Percentiles rank a stretch among this genome's conserved stretches.
Evolutionary conservation across 2,797 vertebrate species (phyloP).

Genomic region (Gila robusta): DNA sequence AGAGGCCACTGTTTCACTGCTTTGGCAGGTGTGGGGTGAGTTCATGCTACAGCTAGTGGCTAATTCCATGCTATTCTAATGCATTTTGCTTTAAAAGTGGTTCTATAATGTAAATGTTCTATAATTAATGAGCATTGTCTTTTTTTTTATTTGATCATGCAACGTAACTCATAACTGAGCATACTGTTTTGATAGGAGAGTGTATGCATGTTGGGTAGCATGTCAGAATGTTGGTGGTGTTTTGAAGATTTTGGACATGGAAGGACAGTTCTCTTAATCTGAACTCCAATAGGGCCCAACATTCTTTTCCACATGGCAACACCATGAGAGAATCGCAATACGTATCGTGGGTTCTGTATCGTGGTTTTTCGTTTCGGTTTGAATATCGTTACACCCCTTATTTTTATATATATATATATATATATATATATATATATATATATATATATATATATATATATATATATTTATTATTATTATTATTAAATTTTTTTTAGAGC

Average conservation of each 20-base stretch:
- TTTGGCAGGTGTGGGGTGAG: neutral
- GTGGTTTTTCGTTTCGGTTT: too few species aligned
- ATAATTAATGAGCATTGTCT: neutral
- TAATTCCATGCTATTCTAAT: constrained; percentile 1
- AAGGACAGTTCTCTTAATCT: constrained; percentile 16
- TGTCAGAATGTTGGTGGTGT: neutral
- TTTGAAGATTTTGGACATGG: neutral
- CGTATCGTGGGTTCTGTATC: too few species aligned
- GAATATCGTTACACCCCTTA: too few species aligned
- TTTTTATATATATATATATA: too few species aligned
- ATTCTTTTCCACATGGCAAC: neutral
- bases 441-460: too few species aligned
- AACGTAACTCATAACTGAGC: neutral
- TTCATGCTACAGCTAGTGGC: neutral
- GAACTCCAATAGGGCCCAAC: neutral
- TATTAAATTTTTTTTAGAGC: too few species aligned
- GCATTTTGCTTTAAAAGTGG: neutral
- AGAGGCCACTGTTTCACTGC: constrained; percentile 44
- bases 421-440: too few species aligned
- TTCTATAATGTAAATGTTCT: neutral
- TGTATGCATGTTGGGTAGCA: neutral
- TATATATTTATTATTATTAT: too few species aligned
- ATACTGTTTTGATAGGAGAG: neutral
- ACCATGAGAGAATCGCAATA: too few species aligned
- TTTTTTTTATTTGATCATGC: neutral